Evolutionary conservation across 30 jellyfish, hydroid and myxozoan species (phyloP), one percentile per base, ranked within the genome.

Genomic region (Haliclystus octoradiatus): DNA sequence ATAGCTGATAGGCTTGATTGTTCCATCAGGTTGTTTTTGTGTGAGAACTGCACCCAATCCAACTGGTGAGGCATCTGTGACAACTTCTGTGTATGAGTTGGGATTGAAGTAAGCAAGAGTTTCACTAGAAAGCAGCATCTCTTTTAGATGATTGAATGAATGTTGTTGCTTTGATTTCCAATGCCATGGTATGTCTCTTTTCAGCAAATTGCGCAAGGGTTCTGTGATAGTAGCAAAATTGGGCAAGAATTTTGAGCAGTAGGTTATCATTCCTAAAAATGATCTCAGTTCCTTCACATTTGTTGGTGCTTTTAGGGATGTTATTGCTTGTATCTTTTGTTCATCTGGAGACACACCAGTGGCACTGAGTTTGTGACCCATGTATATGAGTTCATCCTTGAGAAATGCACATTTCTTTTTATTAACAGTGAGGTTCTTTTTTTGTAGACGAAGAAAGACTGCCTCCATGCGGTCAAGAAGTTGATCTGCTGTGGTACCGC

Each of bases 271-370:
- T n/a, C n/a, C n/a, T n/a, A n/a, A n/a, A n/a, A n/a, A n/a, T n/a
- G n/a, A n/a, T n/a, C n/a, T n/a, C n/a, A n/a, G n/a, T n/a, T n/a
- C n/a, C n/a, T n/a, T n/a, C n/a, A n/a, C n/a, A n/a, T 52, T 52
- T 34, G 76, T 71, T 25, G 82, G 82, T 26, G 76, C 33, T 33
- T 24, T 14, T 3, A 52, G 27, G 12, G 25, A 34, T 12, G 24
- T 30, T 32, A 71, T 50, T 7, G 69, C 25, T 7, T 13, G 25
- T n/a, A n/a, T n/a, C n/a, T n/a, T n/a, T n/a, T n/a, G n/a, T n/a
- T n/a, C n/a, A n/a, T n/a, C n/a, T n/a, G 88, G 84, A 26, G 76
- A 9, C 29, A 50, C 34, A 14, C 82, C 84, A 28, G 15, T 32
- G 24, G 51, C 80, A 1, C 74, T 27, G 5, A 61, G 31, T 28